These are phyloP conservation scores for Congeria kusceri DNA, from an alignment of 2,888 invertebrate species.

Conservation along the genomic window DNA sequence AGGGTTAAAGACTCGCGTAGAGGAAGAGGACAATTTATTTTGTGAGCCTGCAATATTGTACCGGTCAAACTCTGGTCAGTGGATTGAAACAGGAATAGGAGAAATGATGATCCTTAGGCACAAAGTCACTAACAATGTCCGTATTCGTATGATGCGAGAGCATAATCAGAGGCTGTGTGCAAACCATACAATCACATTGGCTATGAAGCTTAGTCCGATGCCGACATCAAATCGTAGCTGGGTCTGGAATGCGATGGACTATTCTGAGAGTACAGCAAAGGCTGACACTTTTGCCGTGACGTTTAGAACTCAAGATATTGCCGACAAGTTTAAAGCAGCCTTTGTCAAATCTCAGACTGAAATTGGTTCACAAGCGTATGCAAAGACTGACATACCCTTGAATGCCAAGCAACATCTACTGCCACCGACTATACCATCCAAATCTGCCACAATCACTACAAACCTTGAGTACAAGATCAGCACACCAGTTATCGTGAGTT, in stretches of 20 bases:
- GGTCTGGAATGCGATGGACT: constrained; percentile 88
- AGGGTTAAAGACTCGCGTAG: constrained; percentile 94
- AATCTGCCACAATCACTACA: too few relatives aligned
- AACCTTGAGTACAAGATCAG: too few relatives aligned
- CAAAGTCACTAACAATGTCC: constrained; percentile 87
- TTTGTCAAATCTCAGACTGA: constrained; percentile 87
- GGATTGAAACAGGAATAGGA: constrained; percentile 97
- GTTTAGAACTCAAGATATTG: constrained; percentile 92
- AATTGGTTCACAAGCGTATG: too few relatives aligned
- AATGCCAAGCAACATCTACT: too few relatives aligned
- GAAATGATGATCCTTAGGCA: constrained; percentile 91
- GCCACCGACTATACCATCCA: too few relatives aligned
- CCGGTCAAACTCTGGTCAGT: constrained; percentile 92
- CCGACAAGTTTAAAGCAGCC: constrained; percentile 89
- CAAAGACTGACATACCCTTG: too few relatives aligned
- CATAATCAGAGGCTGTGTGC: constrained; percentile 96
- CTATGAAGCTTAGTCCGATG: constrained; percentile 91
- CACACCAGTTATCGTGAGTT: too few relatives aligned
- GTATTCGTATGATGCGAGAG: constrained; percentile 95
- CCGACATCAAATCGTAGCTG: constrained; percentile 87
- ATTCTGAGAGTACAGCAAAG: constrained; percentile 91
- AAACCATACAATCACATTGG: constrained; percentile 92
- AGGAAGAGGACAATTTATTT: constrained; percentile 92
- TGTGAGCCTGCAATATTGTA: constrained; percentile 93
- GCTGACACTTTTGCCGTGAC: constrained; percentile 92